phyloP scores from a whole-genome alignment of 2,797 vertebrate species.

The Mycteria americana region DNA sequence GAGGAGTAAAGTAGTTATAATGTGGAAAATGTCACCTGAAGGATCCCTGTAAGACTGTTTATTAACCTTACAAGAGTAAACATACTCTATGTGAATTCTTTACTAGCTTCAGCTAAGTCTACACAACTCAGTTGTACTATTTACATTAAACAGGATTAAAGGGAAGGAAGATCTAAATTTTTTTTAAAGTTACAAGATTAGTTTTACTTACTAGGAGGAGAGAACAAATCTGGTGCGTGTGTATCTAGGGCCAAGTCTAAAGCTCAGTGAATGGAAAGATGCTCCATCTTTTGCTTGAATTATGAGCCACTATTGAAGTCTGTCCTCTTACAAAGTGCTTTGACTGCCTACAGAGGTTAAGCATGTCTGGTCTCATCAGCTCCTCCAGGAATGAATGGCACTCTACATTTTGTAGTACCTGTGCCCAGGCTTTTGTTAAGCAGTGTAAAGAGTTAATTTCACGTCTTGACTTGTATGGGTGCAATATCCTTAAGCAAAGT shows the following conservation, averaged over 20 bases:
- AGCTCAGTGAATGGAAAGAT: background rate
- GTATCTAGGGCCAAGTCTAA: background rate
- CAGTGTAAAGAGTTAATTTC: background rate
- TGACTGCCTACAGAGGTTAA: background rate
- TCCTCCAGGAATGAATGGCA: background rate
- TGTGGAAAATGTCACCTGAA: background rate
- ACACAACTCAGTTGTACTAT: accelerated
- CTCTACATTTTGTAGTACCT: background rate
- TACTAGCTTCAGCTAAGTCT: background rate
- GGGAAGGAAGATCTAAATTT: background rate
- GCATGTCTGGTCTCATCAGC: background rate
- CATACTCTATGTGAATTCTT: background rate
- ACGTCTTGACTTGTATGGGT: background rate
- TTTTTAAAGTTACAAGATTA: background rate
- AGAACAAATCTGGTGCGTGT: background rate
- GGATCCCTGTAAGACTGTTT: background rate
- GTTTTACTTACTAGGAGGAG: background rate
- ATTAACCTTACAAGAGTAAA: background rate
- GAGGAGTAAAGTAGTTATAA: background rate
- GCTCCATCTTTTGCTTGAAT: background rate
- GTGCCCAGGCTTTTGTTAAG: too few species aligned
- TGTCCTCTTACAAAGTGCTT: background rate
- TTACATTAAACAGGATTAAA: background rate
- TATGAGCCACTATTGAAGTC: accelerated
- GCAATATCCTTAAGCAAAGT: background rate